Conservation (phyloP, 2,113 vertebrate species). For the Procavia capensis region DNA sequence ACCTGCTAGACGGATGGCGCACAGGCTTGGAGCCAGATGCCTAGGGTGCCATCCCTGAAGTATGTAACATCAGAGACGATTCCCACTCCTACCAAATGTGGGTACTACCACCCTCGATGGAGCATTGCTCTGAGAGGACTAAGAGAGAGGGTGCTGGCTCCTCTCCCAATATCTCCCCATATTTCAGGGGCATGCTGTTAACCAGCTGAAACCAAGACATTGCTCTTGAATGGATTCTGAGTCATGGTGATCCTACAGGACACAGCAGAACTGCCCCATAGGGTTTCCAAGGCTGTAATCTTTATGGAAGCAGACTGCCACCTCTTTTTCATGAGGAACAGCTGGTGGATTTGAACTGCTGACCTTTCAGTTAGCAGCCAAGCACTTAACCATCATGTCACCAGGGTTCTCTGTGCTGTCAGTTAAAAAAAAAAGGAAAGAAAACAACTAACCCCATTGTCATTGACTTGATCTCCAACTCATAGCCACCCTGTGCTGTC, state of each 20-base stretch:
- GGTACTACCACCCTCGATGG: not conserved
- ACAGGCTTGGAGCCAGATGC: not conserved
- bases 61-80: not conserved
- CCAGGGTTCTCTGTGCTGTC: not conserved
- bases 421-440: too few relatives aligned
- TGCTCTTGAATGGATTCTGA: not conserved
- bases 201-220: not conserved
- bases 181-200: not conserved
- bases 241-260: not conserved
- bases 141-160: not conserved
- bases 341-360: not conserved
- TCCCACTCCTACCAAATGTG: not conserved
- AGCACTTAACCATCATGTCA: not conserved
- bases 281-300: not conserved
- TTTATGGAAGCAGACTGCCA: not conserved
- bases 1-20: rapidly evolving
- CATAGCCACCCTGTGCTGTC: not conserved
- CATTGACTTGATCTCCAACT: too few relatives aligned
- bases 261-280: not conserved
- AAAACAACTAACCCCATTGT: too few relatives aligned
- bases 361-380: not conserved
- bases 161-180: not conserved
- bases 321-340: not conserved
- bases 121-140: not conserved
- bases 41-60: not conserved